A percentile compares a stretch with the other conserved stretches of the same genome.
These are phyloP conservation scores for Actinernus sp. DNA, from an alignment of 92 coral and sea anemone genomes.

Conservation along the genomic window DNA sequence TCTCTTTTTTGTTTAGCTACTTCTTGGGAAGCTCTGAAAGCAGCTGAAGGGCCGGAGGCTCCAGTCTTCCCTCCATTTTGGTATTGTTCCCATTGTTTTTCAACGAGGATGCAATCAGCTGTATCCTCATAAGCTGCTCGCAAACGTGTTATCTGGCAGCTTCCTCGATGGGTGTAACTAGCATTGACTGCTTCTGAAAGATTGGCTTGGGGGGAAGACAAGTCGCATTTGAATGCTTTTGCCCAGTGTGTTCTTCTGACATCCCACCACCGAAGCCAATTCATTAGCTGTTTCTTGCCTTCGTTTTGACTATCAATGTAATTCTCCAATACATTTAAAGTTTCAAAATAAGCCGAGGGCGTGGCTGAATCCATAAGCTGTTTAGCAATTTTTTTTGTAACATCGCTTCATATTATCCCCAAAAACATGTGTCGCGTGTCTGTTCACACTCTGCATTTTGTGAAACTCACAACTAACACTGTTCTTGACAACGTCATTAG, in stretches of 20 bases:
- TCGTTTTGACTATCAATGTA: slow-evolving; percentile 10
- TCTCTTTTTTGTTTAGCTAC: slow-evolving; percentile 27
- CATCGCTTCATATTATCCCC: slow-evolving; percentile 1
- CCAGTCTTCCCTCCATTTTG: slow-evolving; percentile 13
- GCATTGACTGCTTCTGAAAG: slow-evolving; percentile 39
- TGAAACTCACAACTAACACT: slow-evolving; percentile 40
- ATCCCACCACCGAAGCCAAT: slow-evolving; percentile 52
- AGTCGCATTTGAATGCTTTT: slow-evolving; percentile 26
- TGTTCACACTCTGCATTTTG: slow-evolving; percentile 21
- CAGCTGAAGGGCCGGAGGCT: slow-evolving; percentile 33
- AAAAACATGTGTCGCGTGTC: slow-evolving; percentile 2
- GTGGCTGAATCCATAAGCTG: slow-evolving; percentile 29
- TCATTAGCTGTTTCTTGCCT: slow-evolving; percentile 11
- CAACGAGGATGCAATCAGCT: slow-evolving; percentile 22
- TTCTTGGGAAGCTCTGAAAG: slow-evolving; percentile 10
- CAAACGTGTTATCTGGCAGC: slow-evolving; percentile 21
- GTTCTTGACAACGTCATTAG: slow-evolving; percentile 2
- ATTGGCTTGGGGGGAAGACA: slow-evolving; percentile 14
- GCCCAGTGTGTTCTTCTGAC: slow-evolving; percentile 18
- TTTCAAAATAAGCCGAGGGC: slow-evolving; percentile 28
- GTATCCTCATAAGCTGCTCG: slow-evolving; percentile 45
- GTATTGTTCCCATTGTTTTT: slow-evolving; percentile 29
- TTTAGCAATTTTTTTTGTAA: slow-evolving; percentile 30
- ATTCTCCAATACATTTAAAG: slow-evolving; percentile 8
- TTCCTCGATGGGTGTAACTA: slow-evolving; percentile 14